Base-by-base conservation (phyloP, 2,797 vertebrate species). In the Distichodus sexfasciatus region DNA sequence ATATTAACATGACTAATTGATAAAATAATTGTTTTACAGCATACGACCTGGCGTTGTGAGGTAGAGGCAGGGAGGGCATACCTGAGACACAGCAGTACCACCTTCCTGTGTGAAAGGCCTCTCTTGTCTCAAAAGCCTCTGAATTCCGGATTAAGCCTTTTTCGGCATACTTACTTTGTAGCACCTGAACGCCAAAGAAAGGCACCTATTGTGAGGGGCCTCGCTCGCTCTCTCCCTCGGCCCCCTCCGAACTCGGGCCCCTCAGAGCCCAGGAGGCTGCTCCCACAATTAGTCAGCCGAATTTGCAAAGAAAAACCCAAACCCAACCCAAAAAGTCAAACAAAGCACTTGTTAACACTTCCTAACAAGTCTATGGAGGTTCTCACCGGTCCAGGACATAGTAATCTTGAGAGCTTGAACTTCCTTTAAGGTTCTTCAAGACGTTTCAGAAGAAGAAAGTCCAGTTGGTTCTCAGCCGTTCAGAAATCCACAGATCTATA, bases 111-210 rank as follows among this genome's bases (percentile, higher is more conserved):
- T 79, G 83, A 88, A 89, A 87, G 83, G 82, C 87, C 81, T 83
- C 83, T 79, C 81, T 86, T 84, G 82, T 85, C 84, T 83, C 79
- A 76, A 80, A 67, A 58, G 74, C 74, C 63, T 81, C 76, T 89
- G 87, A 90, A 87, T 88, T 85, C 61, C 48, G 87, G 87, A 89
- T 90, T 89, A 88, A 88, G 81, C 69, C 85, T 82, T 86, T 82
- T n/a, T 79, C 84, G 87, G 81, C 83, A 78, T 80, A 84, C 85
- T 86, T 84, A 83, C 85, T 87, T 84, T 87, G 86, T 81, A 77
- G 81, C 83, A 85, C 81, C 86, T 88, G 79, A 85, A 88, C 88
- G 83, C 75, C 76, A 86, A 88, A 89, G 82, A 89, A 89, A 89
- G 82, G 76, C 74, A 21, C 72, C 83, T 82, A 84, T 90, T 91